Percentiles rank a stretch among this genome's conserved stretches.
Conservation (phyloP, 2,797 vertebrate genomes). For the Pseudomugil gertrudae region DNA sequence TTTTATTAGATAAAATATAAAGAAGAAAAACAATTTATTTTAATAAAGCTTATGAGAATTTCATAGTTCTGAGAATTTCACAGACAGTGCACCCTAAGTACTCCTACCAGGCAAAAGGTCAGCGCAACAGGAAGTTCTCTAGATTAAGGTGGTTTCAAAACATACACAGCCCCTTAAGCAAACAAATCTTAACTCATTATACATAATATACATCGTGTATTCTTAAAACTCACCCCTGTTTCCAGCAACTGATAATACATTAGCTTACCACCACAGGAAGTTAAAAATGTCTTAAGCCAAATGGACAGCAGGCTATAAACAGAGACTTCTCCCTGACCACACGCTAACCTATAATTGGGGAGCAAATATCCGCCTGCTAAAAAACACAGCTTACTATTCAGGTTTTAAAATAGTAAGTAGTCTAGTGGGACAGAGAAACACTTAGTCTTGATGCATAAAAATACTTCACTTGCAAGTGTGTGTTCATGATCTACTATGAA, state of each 20-base stretch:
- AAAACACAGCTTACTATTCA: slow-evolving; percentile 70
- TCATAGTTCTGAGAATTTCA: slow-evolving; percentile 15
- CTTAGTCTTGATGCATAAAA: slow-evolving; percentile 32
- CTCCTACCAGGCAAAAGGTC: slow-evolving; percentile 45
- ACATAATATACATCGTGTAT: slow-evolving; percentile 9
- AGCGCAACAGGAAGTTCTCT: slow-evolving; percentile 50
- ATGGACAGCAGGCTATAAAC: slow-evolving; percentile 56
- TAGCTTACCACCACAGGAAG: slow-evolving; percentile 27
- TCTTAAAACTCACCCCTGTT: slow-evolving; percentile 24
- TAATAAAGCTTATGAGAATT: slow-evolving; percentile 39
- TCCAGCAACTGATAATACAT: slow-evolving; percentile 30
- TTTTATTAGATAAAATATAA: slow-evolving; percentile 15
- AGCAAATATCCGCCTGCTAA: slow-evolving; percentile 65
- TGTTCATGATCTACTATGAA: slow-evolving; percentile 19
- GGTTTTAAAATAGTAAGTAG: slow-evolving; percentile 73
- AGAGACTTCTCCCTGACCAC: slow-evolving; percentile 74
- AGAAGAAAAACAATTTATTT: neutral
- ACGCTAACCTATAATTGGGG: slow-evolving; percentile 78
- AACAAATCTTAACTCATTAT: slow-evolving; percentile 41
- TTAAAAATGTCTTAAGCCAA: slow-evolving; percentile 58
- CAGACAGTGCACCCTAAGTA: slow-evolving; percentile 44
- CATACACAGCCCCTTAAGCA: slow-evolving; percentile 30
- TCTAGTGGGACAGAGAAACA: slow-evolving; percentile 54
- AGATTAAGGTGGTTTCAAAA: slow-evolving; percentile 63
- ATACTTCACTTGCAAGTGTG: slow-evolving; percentile 28